Evolutionary conservation across 1,140 invertebrate species (phyloP).

Genomic region (Odontomachus brunneus): DNA sequence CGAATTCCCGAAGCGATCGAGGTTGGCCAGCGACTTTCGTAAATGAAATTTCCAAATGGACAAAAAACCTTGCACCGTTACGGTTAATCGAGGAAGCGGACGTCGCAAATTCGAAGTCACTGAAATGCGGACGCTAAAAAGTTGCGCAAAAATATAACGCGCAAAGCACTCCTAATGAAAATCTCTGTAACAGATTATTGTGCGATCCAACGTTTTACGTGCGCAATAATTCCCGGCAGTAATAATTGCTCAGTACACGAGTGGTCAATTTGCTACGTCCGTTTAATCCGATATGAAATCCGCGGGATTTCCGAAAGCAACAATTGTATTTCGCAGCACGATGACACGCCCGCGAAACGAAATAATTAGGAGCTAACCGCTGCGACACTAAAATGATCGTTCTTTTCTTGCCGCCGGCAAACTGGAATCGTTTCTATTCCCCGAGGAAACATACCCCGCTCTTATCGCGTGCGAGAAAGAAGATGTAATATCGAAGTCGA

Average conservation of each 20-base stretch:
- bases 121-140: constrained; percentile 43
- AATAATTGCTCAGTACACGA: constrained; percentile 41
- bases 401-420: too few species aligned
- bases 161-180: constrained; percentile 43
- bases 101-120: constrained; percentile 17
- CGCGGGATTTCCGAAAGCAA: constrained; percentile 31
- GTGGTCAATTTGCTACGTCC: constrained; percentile 47
- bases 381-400: constrained; percentile 3
- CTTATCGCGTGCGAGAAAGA: neutral
- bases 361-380: neutral
- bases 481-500: neutral
- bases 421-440: neutral
- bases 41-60: constrained; percentile 14
- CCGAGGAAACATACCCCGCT: neutral
- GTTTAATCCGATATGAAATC: constrained; percentile 56
- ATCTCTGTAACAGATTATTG: constrained; percentile 41
- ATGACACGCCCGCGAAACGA: constrained; percentile 6
- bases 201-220: constrained; percentile 1
- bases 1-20: constrained; percentile 2
- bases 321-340: constrained; percentile 22
- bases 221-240: constrained; percentile 31
- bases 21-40: neutral
- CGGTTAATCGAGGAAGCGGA: constrained; percentile 25
- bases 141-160: neutral
- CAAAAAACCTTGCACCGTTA: constrained; percentile 7